A percentile compares a stretch with the other conserved stretches of the same genome.
Conservation (phyloP, 2,797 vertebrate genomes). For the Coregonus suidteri region DNA sequence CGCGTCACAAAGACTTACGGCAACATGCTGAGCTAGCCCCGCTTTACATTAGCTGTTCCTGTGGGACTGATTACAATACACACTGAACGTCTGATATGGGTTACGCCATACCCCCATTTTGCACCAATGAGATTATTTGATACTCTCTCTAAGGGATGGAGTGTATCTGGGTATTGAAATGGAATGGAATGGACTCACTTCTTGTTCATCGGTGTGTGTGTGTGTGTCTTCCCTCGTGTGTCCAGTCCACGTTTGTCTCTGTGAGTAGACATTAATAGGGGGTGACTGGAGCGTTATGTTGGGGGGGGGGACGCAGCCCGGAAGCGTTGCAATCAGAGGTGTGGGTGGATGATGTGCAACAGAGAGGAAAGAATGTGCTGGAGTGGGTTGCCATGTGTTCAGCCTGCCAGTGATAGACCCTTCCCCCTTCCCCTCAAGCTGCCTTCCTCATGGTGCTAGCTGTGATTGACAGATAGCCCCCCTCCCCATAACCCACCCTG, state of each 20-base stretch:
- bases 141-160: too few species aligned
- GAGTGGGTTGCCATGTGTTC: conserved; percentile 53
- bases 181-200: background rate
- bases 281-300: background rate
- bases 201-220: conserved; percentile 9
- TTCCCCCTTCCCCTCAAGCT: conserved; percentile 34
- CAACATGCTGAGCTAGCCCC: conserved; percentile 21
- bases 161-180: background rate
- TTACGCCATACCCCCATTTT: background rate
- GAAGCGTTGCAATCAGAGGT: background rate
- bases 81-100: background rate
- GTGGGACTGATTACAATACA: background rate
- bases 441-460: conserved; percentile 41
- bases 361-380: conserved; percentile 40
- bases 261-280: conserved; percentile 6
- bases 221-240: background rate
- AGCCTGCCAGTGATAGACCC: conserved; percentile 2
- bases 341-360: background rate
- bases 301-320: background rate
- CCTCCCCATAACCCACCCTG: conserved; percentile 23
- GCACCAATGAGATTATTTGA: too few species aligned
- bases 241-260: conserved; percentile 1
- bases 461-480: conserved; percentile 10
- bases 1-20: background rate
- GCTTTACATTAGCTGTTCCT: background rate